phyloP scores from a whole-genome alignment of 2,888 invertebrate genomes.

The Neoaliturus tenellus region DNA sequence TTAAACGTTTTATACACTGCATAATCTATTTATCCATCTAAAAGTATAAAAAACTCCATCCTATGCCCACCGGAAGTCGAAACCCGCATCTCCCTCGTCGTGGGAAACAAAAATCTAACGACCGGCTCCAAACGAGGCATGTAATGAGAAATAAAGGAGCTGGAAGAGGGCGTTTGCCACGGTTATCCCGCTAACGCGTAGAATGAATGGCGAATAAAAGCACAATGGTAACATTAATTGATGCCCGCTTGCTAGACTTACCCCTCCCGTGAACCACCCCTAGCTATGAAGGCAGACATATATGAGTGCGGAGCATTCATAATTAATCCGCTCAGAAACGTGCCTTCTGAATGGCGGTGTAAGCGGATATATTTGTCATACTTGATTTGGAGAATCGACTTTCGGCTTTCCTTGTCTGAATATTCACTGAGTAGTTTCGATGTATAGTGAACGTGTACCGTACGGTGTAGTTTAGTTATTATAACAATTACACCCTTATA shows the following conservation, averaged over 20 bases:
- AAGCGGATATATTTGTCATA: slow-evolving; percentile 18
- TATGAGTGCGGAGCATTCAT: neutral
- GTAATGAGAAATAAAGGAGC: slow-evolving; percentile 6
- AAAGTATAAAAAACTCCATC: neutral
- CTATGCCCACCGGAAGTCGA: neutral
- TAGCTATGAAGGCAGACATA: too few species aligned
- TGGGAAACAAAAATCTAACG: neutral
- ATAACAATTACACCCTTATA: too few species aligned
- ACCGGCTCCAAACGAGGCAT: slow-evolving; percentile 16
- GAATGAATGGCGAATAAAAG: slow-evolving; percentile 20
- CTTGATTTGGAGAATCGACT: neutral
- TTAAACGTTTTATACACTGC: too few species aligned
- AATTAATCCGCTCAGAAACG: slow-evolving; percentile 13
- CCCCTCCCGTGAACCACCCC: neutral
- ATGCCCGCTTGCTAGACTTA: neutral
- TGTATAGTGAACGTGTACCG: too few species aligned
- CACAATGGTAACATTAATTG: slow-evolving; percentile 43
- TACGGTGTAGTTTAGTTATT: too few species aligned
- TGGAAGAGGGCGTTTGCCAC: slow-evolving; percentile 12
- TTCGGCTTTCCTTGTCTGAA: neutral
- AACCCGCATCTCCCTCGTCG: neutral
- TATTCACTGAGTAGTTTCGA: too few species aligned
- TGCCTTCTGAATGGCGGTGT: neutral
- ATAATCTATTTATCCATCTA: too few species aligned
- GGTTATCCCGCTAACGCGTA: slow-evolving; percentile 10